Conservation (phyloP, 2,888 invertebrate species). For the Drosophila cognata region DNA sequence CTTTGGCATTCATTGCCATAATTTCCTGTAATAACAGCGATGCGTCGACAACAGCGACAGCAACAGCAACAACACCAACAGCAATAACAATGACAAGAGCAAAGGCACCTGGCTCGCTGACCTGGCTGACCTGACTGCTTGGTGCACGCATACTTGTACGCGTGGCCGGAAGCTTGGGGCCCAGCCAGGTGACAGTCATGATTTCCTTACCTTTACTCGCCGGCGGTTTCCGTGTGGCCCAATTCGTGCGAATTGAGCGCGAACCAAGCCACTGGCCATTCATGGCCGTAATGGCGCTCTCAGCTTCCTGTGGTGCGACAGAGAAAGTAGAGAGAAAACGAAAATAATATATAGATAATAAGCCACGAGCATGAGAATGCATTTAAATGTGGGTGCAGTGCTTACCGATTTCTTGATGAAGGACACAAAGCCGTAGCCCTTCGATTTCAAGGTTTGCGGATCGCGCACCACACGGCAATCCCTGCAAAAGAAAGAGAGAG, state of each 20-base stretch:
- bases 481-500: constrained; percentile 87
- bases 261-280: constrained; percentile 99
- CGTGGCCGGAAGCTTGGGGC: constrained; percentile 48
- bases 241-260: constrained; percentile 98
- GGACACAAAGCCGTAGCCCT: constrained; percentile 99
- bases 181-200: constrained; percentile 73
- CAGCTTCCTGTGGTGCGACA: constrained; percentile 92
- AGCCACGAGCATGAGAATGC: constrained; percentile 9
- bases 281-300: constrained; percentile 99
- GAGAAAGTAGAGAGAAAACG: constrained; percentile 2
- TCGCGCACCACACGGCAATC: constrained; percentile 99
- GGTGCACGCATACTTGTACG: constrained; percentile 39
- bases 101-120: constrained; percentile 27
- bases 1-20: constrained; percentile 81
- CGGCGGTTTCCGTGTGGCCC: constrained; percentile 99
- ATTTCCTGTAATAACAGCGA: constrained; percentile 77
- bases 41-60: constrained; percentile 47
- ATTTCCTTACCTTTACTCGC: constrained; percentile 92
- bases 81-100: constrained; percentile 24
- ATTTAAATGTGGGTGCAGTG: constrained; percentile 63
- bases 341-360: constrained; percentile 9
- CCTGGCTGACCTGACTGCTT: constrained; percentile 37
- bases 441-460: constrained; percentile 99
- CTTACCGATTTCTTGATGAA: constrained; percentile 98
- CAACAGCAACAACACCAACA: constrained; percentile 28